Evolutionary conservation across 2,797 vertebrate species (phyloP).

Genomic region (Ctenosaura bakeri): DNA sequence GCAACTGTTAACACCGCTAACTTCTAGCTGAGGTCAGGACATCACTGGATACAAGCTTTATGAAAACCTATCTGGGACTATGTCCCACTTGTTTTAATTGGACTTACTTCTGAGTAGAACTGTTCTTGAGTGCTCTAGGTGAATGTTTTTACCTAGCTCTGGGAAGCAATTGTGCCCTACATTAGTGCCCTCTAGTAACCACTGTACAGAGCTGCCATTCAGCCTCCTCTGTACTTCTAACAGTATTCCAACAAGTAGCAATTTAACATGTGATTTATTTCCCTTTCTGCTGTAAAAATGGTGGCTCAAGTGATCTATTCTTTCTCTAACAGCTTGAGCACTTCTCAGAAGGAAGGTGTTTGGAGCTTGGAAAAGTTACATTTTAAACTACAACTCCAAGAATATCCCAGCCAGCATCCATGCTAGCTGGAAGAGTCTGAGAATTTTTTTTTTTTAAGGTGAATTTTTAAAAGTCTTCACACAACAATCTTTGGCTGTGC

Average conservation of each 20-base stretch:
- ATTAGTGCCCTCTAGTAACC: not conserved
- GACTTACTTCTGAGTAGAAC: not conserved
- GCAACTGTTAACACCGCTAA: no score
- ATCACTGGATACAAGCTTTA: no score
- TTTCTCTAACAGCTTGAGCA: not conserved
- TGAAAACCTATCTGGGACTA: not conserved
- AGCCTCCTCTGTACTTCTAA: not conserved
- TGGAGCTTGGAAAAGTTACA: no score
- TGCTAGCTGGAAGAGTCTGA: no score
- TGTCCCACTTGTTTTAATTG: not conserved
- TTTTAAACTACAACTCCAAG: no score
- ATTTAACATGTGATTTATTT: not conserved
- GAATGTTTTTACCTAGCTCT: not conserved
- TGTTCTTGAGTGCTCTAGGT: not conserved
- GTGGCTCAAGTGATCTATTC: not conserved
- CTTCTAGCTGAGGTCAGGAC: no score
- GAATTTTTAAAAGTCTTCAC: no score
- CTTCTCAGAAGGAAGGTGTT: not conserved
- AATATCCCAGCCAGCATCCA: no score
- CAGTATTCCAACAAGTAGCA: not conserved
- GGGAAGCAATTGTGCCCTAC: not conserved
- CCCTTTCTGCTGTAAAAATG: no score
- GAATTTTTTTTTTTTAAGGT: no score
- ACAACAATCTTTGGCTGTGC: not conserved
- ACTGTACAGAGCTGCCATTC: not conserved